Base-by-base conservation (phyloP, 2,797 vertebrate genomes). In the Craterocephalus amniculus region DNA sequence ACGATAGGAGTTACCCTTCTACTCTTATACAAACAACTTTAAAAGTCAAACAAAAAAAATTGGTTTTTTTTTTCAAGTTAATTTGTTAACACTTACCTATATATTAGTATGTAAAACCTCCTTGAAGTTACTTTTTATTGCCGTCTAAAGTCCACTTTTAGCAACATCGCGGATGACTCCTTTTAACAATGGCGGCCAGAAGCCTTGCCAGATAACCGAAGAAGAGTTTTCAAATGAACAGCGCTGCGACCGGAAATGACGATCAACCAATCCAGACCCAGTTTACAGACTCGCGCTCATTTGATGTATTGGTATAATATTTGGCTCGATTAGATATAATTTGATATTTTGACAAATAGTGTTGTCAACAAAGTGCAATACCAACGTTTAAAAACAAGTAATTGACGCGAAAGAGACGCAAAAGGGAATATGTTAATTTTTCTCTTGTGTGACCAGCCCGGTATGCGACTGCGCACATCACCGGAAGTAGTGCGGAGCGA, bases 171-270 rank as follows among this genome's bases (percentile, higher is more conserved):
- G 0, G 18, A 40, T 2, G 0, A 5, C 7, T 60, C 40, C 4
- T 67, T 84, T 83, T 76, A 84, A 82, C 76, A 83, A 90, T 81
- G 79, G 72, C 84, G 78, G 6, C 1, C 0, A 4, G 8, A 1
- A 3, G 1, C 27, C 12, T 0, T 31, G 52, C 24, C 29, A 35
- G 4, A 57, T 26, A 86, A 86, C 80, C 11, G 77, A 85, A 85
- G 77, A 85, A 85, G 1, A 64, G 24, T 85, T 88, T 92, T 90
- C 8, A 65, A 93, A 91, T 22, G 4, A 16, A 16, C 68, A 71
- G 70, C 80, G 1, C 54, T 55, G 22, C 6, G 13, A 75, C 83
- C 82, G 90, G 89, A 93, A 91, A 49, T 8, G 0, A 1, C 0
- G 0, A 1, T n/a, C 1, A 45, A 61, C 93, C 92, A 93, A 93